Evolutionary conservation across 2,113 vertebrate genomes (phyloP).

Genomic region (Balaeniceps rex): DNA sequence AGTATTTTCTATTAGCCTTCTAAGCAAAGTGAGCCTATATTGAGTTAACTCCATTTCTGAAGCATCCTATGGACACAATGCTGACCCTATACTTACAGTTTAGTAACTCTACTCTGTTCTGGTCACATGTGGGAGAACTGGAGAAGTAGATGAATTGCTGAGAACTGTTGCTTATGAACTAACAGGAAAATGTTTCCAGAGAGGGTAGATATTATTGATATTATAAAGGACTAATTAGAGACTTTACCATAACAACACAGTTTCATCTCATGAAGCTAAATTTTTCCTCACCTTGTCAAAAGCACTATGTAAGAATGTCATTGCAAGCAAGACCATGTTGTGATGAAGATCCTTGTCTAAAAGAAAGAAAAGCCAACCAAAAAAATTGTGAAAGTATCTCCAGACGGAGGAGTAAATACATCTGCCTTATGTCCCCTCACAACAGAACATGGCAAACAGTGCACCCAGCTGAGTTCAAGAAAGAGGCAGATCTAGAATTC

Average conservation of each 20-base stretch:
- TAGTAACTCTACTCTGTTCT: not conserved
- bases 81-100: not conserved
- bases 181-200: not conserved
- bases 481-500: not conserved
- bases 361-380: not conserved
- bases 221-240: not conserved
- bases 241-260: not conserved
- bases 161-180: not conserved
- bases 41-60: not conserved
- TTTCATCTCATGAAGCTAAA: not conserved
- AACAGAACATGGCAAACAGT: not conserved
- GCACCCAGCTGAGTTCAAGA: not conserved
- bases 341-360: not conserved
- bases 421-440: not conserved
- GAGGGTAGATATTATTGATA: not conserved
- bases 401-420: not conserved
- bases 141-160: not conserved
- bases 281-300: not conserved
- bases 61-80: not conserved
- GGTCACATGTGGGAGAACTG: not conserved
- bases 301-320: not conserved
- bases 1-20: not conserved
- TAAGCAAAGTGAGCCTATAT: not conserved
- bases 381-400: not conserved
- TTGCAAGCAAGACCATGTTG: not conserved